These are phyloP conservation scores for Parnassius smintheus DNA, from an alignment of 2,888 invertebrate species.

Conservation along the genomic window DNA sequence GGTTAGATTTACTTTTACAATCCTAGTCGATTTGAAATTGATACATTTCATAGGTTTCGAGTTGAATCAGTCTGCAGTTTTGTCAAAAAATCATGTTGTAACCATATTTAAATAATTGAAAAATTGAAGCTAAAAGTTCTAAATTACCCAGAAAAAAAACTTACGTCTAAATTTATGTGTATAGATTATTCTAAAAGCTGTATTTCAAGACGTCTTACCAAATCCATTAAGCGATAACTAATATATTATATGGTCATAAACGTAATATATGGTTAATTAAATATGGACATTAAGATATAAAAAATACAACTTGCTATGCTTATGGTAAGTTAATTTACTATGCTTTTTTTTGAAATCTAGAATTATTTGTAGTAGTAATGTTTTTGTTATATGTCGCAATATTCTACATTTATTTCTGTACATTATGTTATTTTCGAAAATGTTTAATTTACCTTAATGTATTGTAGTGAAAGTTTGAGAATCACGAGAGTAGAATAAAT, in stretches of 20 bases:
- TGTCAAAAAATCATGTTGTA: no score
- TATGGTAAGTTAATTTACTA: background rate
- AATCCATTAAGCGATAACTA: background rate
- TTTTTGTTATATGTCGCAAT: background rate
- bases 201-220: background rate
- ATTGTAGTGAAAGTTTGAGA: no score
- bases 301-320: background rate
- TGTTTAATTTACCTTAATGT: background rate
- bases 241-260: no score
- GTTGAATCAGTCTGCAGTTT: no score
- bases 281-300: background rate
- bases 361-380: background rate
- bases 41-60: no score
- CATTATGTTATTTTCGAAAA: background rate
- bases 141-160: no score
- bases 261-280: background rate
- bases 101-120: no score
- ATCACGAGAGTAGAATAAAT: no score
- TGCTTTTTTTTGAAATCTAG: background rate
- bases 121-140: no score
- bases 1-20: no score
- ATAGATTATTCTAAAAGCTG: background rate
- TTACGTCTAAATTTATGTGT: no score
- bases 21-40: no score
- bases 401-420: background rate